Base-by-base conservation (phyloP, 2,888 invertebrate genomes). In the Agrotis segetum region DNA sequence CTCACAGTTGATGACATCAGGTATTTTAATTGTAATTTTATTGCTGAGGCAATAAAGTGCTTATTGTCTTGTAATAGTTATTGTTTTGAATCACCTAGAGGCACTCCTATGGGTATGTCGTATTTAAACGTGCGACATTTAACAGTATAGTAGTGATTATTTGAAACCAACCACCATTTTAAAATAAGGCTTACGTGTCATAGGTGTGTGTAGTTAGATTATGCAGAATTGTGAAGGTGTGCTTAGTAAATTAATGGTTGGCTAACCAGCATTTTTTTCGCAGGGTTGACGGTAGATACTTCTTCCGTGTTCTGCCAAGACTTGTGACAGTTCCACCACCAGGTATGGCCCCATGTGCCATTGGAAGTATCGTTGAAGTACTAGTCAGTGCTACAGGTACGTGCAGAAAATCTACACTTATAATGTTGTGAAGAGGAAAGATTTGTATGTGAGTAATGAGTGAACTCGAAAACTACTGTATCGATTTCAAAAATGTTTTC, bases 301-400 rank as follows among this genome's bases (percentile, higher is more conserved):
- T 98, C 94, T 98, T 99, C 92, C 97, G 99, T 85, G 99, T 99
- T 1, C 96, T 99, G 89, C 99, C 99, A 44, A 97, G 98, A 75
- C 94, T 99, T 83, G 97, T 98, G 73, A 98, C 98, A 89, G 98
- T 99, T 50, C 98, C 98, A 74, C 98, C 98, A 17, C 98, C 99
- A 1, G 99, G 99, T 65, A 98, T 99, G 97, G 99, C 99, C 67
- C 99, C 99, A 4, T 99, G 99, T 94, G 99, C 99, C 29, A 97
- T 99, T 61, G 99, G 99, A 77, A 99, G 99, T 77, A 97, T 99
- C 67, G 99, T 99, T 1, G 99, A 99, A 97, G 99, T 99, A 84
- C 97, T 99, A 93, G 98, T 98, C 87, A 98, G 98, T 94, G 98
- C 98, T 81, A 98, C 98, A 86, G 97, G 98, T 96, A 34, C 7